Percentiles rank a stretch among this genome's conserved stretches.
Conservation (phyloP, 1,140 invertebrate genomes). For the Drosophila orosa region DNA sequence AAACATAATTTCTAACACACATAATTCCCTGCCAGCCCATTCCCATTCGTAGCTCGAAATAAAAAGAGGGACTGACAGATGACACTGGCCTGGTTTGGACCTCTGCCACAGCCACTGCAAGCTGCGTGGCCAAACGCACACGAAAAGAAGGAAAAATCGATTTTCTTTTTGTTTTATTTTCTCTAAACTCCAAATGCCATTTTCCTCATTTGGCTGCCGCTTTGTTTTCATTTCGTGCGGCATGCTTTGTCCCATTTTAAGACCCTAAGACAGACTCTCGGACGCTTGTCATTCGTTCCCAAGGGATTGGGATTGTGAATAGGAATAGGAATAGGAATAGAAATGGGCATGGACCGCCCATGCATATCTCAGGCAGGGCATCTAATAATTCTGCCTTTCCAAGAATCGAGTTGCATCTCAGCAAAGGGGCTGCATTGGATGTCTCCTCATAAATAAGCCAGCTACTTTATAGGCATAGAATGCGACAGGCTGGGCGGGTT, state of each 20-base stretch:
- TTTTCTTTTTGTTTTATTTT: slow-evolving; percentile 49
- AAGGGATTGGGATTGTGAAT: slow-evolving; percentile 57
- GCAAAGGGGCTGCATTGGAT: slow-evolving; percentile 37
- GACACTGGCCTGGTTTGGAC: slow-evolving; percentile 68
- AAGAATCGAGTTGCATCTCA: slow-evolving; percentile 72
- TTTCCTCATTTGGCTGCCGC: slow-evolving; percentile 67
- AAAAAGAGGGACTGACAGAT: slow-evolving; percentile 60
- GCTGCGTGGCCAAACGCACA: slow-evolving; percentile 32
- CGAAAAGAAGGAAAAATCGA: slow-evolving; percentile 63
- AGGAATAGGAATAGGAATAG: slow-evolving; percentile 37
- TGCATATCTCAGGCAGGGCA: slow-evolving; percentile 67
- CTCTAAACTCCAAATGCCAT: slow-evolving; percentile 69
- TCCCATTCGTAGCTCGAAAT: slow-evolving; percentile 5
- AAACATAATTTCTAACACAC: slow-evolving; percentile 41
- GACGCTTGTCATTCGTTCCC: slow-evolving; percentile 58
- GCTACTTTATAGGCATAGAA: slow-evolving; percentile 66
- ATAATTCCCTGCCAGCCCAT: slow-evolving; percentile 1
- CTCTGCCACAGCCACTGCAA: slow-evolving; percentile 36
- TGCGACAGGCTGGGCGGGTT: slow-evolving; percentile 50
- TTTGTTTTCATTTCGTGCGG: slow-evolving; percentile 75
- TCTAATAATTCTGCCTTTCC: slow-evolving; percentile 73
- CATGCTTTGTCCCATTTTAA: slow-evolving; percentile 80
- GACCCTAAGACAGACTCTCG: slow-evolving; percentile 54
- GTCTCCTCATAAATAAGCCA: slow-evolving; percentile 77
- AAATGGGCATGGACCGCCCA: slow-evolving; percentile 52